Conservation (phyloP, 2,888 invertebrate species). For the Megamerina dolium region DNA sequence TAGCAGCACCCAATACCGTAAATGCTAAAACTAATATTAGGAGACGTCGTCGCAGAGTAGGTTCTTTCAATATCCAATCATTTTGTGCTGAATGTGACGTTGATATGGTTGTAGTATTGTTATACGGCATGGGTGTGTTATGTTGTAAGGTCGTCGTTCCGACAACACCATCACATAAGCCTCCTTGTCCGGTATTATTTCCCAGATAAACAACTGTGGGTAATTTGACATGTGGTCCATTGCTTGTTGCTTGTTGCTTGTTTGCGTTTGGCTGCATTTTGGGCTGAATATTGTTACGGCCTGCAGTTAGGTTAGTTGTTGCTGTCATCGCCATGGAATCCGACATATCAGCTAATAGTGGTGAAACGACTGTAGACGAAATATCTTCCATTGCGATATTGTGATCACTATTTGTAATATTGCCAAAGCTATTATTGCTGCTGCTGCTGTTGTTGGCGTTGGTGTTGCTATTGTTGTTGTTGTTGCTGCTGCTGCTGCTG, state of each 20-base stretch:
- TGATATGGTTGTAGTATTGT: slow-evolving; percentile 13
- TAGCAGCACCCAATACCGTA: slow-evolving; percentile 46
- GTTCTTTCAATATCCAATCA: slow-evolving; percentile 58
- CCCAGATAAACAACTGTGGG: slow-evolving; percentile 45
- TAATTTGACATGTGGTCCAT: slow-evolving; percentile 31
- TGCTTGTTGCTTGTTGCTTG: slow-evolving; percentile 12
- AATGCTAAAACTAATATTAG: slow-evolving; percentile 45
- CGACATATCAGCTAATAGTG: slow-evolving; percentile 25
- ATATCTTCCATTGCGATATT: slow-evolving; percentile 13
- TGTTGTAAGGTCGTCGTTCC: slow-evolving; percentile 28
- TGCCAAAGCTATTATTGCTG: too few relatives aligned
- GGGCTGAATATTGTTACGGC: slow-evolving; percentile 5
- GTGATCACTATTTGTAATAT: neutral
- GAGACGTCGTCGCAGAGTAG: slow-evolving; percentile 58
- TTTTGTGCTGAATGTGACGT: slow-evolving; percentile 13
- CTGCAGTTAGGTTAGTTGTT: slow-evolving; percentile 16
- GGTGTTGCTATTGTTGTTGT: neutral
- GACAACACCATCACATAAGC: slow-evolving; percentile 16
- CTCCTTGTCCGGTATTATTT: slow-evolving; percentile 29
- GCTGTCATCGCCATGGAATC: slow-evolving; percentile 10
- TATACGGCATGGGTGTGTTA: slow-evolving; percentile 17
- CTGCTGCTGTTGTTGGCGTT: too few relatives aligned
- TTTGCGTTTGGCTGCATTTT: neutral
- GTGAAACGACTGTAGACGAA: slow-evolving; percentile 30
- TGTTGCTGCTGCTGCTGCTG: slow-evolving; percentile 4